These are phyloP conservation scores for Pelmatolapia mariae DNA, from an alignment of 2,113 vertebrate species.

Conservation along the genomic window DNA sequence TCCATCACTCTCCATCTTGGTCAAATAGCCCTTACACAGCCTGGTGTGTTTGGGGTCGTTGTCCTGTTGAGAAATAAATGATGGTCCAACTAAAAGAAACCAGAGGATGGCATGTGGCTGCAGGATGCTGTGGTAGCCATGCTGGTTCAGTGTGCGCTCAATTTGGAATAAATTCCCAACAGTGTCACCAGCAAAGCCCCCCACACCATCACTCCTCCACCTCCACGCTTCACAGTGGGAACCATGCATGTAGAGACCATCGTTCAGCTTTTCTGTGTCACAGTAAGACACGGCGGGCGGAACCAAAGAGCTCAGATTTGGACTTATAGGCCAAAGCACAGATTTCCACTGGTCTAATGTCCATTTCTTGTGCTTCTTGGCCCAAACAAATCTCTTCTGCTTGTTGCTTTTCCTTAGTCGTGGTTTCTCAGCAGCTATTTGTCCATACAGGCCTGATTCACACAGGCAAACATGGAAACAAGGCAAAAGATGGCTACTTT, in stretches of 20 bases:
- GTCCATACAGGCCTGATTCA: background rate
- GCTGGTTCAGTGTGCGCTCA: background rate
- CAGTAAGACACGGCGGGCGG: accelerated
- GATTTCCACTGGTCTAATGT: accelerated
- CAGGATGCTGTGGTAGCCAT: background rate
- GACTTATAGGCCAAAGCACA: background rate
- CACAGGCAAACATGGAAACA: background rate
- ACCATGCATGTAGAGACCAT: accelerated
- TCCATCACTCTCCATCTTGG: background rate
- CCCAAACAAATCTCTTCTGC: background rate
- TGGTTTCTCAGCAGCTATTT: background rate
- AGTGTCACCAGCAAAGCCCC: background rate
- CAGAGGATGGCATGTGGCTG: accelerated
- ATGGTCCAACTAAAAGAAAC: background rate
- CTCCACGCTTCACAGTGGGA: background rate
- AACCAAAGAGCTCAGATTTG: background rate
- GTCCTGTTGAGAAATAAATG: background rate
- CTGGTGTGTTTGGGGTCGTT: background rate
- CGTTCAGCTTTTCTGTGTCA: background rate
- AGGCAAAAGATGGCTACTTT: background rate
- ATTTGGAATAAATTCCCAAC: background rate
- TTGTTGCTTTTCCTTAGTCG: background rate
- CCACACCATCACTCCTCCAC: background rate
- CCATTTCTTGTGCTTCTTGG: background rate
- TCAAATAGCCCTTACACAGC: accelerated